These are phyloP conservation scores for Cercopithecus diana DNA, from an alignment of 2,797 vertebrate genomes.

Conservation along the genomic window DNA sequence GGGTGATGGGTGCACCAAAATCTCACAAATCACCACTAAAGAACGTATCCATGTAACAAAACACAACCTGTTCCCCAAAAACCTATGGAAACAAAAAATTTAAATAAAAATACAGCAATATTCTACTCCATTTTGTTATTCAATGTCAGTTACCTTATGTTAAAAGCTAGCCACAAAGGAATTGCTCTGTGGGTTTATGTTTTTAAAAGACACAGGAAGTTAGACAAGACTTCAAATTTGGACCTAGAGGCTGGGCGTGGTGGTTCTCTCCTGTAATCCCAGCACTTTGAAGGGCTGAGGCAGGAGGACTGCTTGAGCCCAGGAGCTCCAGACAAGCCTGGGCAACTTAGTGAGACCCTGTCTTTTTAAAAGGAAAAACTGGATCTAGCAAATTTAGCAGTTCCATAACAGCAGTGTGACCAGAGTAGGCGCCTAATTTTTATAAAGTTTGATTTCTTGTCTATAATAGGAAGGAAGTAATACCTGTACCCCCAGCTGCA, in stretches of 20 bases:
- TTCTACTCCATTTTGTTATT: not conserved
- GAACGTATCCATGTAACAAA: not conserved
- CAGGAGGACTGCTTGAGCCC: not conserved
- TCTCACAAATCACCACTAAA: not conserved
- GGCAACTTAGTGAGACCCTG: not conserved
- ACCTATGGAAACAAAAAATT: not conserved
- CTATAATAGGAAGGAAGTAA: not conserved
- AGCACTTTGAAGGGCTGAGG: not conserved
- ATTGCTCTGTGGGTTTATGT: not conserved
- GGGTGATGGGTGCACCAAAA: not conserved
- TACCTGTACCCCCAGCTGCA: not conserved
- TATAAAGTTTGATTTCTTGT: not conserved
- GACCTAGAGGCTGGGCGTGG: not conserved
- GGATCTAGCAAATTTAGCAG: not conserved
- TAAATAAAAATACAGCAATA: not conserved
- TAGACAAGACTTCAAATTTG: not conserved
- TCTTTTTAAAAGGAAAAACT: not conserved
- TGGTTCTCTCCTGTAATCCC: not conserved
- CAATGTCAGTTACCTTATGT: not conserved
- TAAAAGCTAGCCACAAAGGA: not conserved
- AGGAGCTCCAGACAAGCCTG: not conserved
- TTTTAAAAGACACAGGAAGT: not conserved
- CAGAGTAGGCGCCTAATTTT: not conserved
- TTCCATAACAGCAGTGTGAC: not conserved
- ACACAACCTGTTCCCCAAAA: not conserved